Percentiles rank a stretch among this genome's conserved stretches.
Conservation (phyloP, 2,797 vertebrate species). For the Mionectes olivaceus region DNA sequence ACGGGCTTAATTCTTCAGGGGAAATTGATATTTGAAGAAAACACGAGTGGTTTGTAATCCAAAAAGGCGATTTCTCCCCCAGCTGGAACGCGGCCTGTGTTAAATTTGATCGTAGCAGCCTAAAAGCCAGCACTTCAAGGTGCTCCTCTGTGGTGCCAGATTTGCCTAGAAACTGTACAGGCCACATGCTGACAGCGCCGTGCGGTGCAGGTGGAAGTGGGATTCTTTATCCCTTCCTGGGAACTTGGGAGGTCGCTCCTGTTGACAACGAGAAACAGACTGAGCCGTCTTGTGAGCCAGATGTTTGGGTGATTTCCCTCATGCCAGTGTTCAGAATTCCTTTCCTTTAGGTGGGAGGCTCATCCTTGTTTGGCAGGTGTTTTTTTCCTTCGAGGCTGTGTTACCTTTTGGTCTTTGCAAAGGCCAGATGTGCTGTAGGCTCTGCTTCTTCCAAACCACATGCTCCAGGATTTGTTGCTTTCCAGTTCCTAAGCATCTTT, state of each 20-base stretch:
- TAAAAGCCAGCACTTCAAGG: constrained; percentile 21
- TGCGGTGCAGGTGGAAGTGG: neutral
- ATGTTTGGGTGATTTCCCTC: neutral
- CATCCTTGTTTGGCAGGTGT: neutral
- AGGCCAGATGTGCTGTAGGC: neutral
- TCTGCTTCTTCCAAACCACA: neutral
- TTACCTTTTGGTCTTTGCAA: too few relatives aligned
- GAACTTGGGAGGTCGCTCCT: neutral
- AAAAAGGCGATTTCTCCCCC: constrained; percentile 37
- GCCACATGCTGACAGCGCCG: neutral
- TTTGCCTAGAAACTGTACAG: neutral
- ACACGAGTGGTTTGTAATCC: constrained; percentile 43
- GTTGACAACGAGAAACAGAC: neutral
- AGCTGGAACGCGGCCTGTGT: constrained; percentile 31
- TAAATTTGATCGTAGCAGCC: constrained; percentile 47
- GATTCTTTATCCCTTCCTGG: neutral
- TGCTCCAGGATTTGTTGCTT: neutral
- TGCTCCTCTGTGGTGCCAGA: neutral
- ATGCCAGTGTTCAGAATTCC: neutral
- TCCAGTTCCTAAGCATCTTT: neutral
- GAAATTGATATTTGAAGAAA: constrained; percentile 47
- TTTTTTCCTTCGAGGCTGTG: neutral
- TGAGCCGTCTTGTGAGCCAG: neutral
- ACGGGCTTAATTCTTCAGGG: constrained; percentile 42
- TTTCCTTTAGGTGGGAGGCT: neutral